Conservation (phyloP, 2,888 invertebrate genomes). For the Cyaniris semiargus region DNA sequence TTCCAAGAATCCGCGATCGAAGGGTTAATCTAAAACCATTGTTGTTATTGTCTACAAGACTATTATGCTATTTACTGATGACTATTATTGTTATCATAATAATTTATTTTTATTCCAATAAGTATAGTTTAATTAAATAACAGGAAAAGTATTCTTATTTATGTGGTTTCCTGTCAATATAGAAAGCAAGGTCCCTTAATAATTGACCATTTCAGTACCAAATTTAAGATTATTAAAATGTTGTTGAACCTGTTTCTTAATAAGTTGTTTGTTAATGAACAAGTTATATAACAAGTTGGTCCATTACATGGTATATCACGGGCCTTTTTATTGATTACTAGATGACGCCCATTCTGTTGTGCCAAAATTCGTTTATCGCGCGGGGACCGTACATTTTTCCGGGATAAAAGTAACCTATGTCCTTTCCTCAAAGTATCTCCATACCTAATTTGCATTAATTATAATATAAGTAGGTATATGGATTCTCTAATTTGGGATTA, state of each 20-base stretch:
- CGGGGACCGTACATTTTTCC: no score
- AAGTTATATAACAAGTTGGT: not conserved
- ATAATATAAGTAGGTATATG: no score
- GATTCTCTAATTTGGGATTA: not conserved
- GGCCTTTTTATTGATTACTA: no score
- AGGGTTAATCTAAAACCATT: not conserved
- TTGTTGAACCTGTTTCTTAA: not conserved
- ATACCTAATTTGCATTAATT: no score
- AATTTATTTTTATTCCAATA: not conserved
- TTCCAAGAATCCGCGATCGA: no score
- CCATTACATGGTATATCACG: no score
- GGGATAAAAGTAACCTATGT: no score
- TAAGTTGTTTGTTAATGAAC: not conserved
- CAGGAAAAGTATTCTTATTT: conserved; percentile 2
- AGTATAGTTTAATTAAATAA: not conserved
- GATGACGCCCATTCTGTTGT: no score
- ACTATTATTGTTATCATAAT: not conserved
- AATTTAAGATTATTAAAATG: not conserved
- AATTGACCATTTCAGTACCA: not conserved
- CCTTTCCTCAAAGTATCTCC: no score
- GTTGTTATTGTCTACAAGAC: not conserved
- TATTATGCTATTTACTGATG: not conserved
- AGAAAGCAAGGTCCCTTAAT: conserved; percentile 1
- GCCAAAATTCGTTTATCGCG: no score
- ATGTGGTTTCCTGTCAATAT: not conserved